Evolutionary conservation across 37 sponge, comb jelly and placozoan genomes (phyloP).

Genomic region (Oopsacas minuta): DNA sequence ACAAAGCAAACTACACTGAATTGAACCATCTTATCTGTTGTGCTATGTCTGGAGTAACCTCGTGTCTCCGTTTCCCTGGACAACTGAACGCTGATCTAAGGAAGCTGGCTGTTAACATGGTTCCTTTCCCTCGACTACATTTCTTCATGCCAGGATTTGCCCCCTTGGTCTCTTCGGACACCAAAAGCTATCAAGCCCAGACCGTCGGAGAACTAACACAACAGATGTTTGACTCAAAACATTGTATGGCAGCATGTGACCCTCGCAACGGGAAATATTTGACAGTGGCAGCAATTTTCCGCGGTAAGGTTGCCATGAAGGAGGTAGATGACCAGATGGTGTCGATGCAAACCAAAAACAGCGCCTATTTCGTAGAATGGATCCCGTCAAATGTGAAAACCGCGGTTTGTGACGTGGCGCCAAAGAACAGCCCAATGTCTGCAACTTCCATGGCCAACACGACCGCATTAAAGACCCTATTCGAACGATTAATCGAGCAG

Average conservation of each 20-base stretch:
- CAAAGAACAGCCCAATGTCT: constrained; percentile 94
- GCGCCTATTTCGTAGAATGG: constrained; percentile 99
- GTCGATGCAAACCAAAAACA: constrained; percentile 99
- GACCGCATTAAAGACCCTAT: constrained; percentile 98
- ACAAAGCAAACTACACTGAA: constrained; percentile 97
- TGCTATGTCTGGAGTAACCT: constrained; percentile 90
- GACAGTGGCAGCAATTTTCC: constrained; percentile 98
- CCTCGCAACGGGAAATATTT: constrained; percentile 99
- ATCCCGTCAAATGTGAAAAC: constrained; percentile 99
- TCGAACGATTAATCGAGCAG: constrained; percentile 99
- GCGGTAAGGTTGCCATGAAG: constrained; percentile 99
- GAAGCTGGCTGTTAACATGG: constrained; percentile 94
- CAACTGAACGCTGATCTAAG: constrained; percentile 97
- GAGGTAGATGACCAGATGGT: constrained; percentile 98
- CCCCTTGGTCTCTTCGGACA: constrained; percentile 96
- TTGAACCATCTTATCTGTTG: constrained; percentile 94
- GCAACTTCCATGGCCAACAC: constrained; percentile 99
- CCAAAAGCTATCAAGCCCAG: constrained; percentile 94
- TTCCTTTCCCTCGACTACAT: constrained; percentile 99
- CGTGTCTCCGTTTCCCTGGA: constrained; percentile 89
- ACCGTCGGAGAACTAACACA: constrained; percentile 98
- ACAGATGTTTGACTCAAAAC: constrained; percentile 99
- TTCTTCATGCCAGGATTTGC: constrained; percentile 99
- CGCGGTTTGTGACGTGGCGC: constrained; percentile 96
- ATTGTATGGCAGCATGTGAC: constrained; percentile 99